Percentiles rank a stretch among this genome's conserved stretches.
These are phyloP conservation scores for Drosophila conformis DNA, from an alignment of 2,888 invertebrate species.

Conservation along the genomic window DNA sequence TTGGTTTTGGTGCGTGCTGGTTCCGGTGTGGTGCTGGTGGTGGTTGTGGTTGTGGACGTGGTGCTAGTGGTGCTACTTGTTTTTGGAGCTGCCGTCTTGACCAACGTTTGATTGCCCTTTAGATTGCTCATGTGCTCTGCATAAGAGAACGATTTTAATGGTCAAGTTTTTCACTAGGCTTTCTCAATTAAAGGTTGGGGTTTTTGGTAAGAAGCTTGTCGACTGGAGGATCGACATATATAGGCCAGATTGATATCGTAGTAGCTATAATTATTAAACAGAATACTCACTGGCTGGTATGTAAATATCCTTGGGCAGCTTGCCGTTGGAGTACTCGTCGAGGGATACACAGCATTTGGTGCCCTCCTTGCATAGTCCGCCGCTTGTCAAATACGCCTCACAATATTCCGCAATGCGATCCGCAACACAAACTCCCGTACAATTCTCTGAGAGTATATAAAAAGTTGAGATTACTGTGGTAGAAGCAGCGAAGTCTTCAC, in stretches of 20 bases:
- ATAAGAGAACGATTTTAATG: not conserved
- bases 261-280: not conserved
- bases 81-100: slow-evolving; percentile 41
- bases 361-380: slow-evolving; percentile 90
- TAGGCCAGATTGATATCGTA: not conserved
- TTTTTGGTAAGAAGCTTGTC: not conserved
- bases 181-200: not conserved
- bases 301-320: slow-evolving; percentile 90
- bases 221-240: not conserved
- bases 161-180: not conserved
- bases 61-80: slow-evolving; percentile 56
- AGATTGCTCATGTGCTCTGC: slow-evolving; percentile 82
- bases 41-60: slow-evolving; percentile 61
- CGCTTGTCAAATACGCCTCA: slow-evolving; percentile 91
- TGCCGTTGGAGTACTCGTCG: slow-evolving; percentile 89
- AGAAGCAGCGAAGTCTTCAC: not conserved
- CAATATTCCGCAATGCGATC: slow-evolving; percentile 93
- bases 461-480: not conserved
- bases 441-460: slow-evolving; percentile 81
- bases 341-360: slow-evolving; percentile 93
- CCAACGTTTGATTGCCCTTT: slow-evolving; percentile 69
- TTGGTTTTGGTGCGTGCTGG: slow-evolving; percentile 80
- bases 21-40: slow-evolving; percentile 79
- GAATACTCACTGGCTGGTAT: slow-evolving; percentile 87
- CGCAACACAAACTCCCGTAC: slow-evolving; percentile 94